A percentile compares a stretch with the other conserved stretches of the same genome.
phyloP scores from a whole-genome alignment of 1,140 invertebrate species.

The Drosophila nikananu region DNA sequence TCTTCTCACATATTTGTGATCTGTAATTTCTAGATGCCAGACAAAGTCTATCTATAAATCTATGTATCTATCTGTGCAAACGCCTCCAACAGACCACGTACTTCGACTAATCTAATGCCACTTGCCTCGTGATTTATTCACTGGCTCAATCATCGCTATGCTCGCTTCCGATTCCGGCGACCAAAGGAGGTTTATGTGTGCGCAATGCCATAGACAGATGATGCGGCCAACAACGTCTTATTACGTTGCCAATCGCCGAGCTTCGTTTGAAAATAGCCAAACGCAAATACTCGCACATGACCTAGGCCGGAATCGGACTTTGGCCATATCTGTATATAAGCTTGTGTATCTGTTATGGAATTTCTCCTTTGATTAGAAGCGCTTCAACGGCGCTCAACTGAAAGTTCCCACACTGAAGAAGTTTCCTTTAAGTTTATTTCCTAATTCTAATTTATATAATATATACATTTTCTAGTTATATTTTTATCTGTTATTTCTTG shows the following conservation, averaged over 20 bases:
- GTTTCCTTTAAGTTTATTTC: background rate
- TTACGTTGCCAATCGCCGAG: constrained; percentile 26
- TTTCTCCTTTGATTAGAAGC: constrained; percentile 70
- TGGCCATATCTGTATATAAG: constrained; percentile 1
- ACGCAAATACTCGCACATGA: constrained; percentile 41
- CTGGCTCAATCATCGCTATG: constrained; percentile 31
- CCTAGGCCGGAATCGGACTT: constrained; percentile 31
- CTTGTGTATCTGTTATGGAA: constrained; percentile 46
- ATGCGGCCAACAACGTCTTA: constrained; percentile 34
- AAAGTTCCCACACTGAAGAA: constrained; percentile 13
- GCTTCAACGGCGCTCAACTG: constrained; percentile 49
- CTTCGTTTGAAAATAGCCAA: constrained; percentile 35
- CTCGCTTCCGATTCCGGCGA: constrained; percentile 16
- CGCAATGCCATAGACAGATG: constrained; percentile 39
- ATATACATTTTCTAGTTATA: too few relatives aligned
- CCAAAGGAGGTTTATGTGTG: constrained; percentile 30
- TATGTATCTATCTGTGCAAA: constrained; percentile 11
- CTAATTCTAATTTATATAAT: background rate
- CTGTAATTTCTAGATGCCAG: background rate
- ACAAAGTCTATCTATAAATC: background rate
- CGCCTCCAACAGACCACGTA: constrained; percentile 13
- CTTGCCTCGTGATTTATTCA: constrained; percentile 39
- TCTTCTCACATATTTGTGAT: background rate
- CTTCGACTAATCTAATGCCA: constrained; percentile 20
- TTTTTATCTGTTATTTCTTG: too few relatives aligned